phyloP scores from a whole-genome alignment of 2,113 vertebrate genomes.

The Forbesichthys papilliferus region DNA sequence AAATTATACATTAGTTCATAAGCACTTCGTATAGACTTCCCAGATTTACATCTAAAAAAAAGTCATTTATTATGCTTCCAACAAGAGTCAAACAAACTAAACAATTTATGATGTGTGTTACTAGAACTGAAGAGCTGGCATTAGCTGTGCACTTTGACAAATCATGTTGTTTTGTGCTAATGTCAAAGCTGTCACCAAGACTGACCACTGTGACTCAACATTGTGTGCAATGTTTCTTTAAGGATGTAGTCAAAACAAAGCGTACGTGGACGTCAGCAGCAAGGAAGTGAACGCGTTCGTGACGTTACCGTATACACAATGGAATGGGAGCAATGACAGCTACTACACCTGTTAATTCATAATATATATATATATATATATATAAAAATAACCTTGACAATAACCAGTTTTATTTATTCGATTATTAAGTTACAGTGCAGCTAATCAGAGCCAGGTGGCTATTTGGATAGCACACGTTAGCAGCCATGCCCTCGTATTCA shows the following conservation, averaged over 20 bases:
- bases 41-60: no score
- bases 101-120: no score
- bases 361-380: slow-evolving; percentile 5
- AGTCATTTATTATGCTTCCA: no score
- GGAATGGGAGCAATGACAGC: slow-evolving; percentile 45
- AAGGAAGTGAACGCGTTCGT: slow-evolving; percentile 62
- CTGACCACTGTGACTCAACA: no score
- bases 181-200: neutral
- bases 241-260: slow-evolving; percentile 74
- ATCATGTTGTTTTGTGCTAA: neutral
- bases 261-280: slow-evolving; percentile 49
- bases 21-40: no score
- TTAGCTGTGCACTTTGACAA: slow-evolving; percentile 11
- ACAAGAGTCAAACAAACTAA: no score
- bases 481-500: slow-evolving; percentile 75
- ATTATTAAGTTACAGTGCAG: slow-evolving; percentile 11
- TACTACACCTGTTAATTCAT: slow-evolving; percentile 13
- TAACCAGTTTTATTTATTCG: slow-evolving; percentile 3
- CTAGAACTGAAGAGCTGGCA: slow-evolving; percentile 38
- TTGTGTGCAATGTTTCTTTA: slow-evolving; percentile 61
- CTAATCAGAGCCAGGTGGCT: slow-evolving; percentile 30
- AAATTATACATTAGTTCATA: no score
- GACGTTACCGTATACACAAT: slow-evolving; percentile 7
- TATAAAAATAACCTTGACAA: neutral
- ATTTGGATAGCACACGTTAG: slow-evolving; percentile 36